phyloP scores from a whole-genome alignment of 2,888 invertebrate genomes.

The Drosophila rellima region DNA sequence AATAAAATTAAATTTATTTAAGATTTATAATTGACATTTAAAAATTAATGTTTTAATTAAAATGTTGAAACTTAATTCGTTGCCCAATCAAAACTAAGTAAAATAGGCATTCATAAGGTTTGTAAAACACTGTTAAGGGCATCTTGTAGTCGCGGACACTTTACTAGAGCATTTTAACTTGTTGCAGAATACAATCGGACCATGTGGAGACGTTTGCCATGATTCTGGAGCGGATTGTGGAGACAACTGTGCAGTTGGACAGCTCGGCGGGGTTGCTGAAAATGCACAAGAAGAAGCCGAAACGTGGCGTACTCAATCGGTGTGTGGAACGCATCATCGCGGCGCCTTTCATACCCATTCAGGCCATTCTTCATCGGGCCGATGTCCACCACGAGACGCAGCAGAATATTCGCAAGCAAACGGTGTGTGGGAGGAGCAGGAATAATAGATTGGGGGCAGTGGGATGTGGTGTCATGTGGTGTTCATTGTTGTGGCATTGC shows the following conservation, averaged over 20 bases:
- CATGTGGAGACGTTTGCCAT: conserved; percentile 83
- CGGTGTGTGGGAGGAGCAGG: conserved; percentile 59
- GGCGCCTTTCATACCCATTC: conserved; percentile 78
- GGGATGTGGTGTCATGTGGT: background rate
- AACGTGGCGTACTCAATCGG: conserved; percentile 68
- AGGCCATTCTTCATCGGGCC: conserved; percentile 80
- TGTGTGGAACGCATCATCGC: conserved; percentile 73
- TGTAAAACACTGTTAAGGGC: background rate
- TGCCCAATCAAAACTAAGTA: no score
- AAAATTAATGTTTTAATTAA: no score
- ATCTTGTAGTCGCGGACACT: background rate
- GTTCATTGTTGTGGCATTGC: conserved; percentile 42
- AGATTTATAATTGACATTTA: no score
- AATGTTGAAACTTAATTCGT: no score
- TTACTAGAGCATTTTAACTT: background rate
- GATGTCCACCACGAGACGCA: conserved; percentile 84
- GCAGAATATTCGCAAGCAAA: conserved; percentile 83
- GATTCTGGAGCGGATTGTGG: conserved; percentile 82
- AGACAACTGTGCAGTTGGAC: conserved; percentile 58
- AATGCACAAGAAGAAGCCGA: conserved; percentile 64
- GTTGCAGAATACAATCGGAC: conserved; percentile 84
- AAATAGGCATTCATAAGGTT: no score
- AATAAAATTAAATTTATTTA: no score
- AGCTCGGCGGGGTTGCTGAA: conserved; percentile 42
- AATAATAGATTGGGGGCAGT: background rate